phyloP scores from a whole-genome alignment of 2,888 invertebrate species.

The Anticlea derivata region DNA sequence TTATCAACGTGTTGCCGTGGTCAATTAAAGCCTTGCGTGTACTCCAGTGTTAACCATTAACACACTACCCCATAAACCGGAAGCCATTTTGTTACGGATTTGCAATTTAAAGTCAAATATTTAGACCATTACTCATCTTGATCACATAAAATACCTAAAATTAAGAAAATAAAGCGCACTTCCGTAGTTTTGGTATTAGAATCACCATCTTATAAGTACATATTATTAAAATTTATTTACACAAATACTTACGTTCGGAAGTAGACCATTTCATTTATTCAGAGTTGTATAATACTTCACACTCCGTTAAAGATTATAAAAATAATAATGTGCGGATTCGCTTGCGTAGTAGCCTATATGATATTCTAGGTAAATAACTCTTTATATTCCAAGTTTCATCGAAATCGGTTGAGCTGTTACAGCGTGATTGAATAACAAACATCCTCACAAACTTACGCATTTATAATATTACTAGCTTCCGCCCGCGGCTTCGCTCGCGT shows the following conservation, averaged over 20 bases:
- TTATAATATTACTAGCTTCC: too few species aligned
- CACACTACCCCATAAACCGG: constrained; percentile 2
- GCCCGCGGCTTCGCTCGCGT: too few species aligned
- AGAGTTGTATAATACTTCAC: constrained; percentile 27
- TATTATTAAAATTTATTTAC: constrained; percentile 16
- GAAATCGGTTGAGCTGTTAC: too few species aligned
- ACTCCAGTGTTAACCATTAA: too few species aligned
- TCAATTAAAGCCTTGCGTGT: too few species aligned
- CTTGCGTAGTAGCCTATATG: too few species aligned
- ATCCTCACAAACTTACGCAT: too few species aligned
- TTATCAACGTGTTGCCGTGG: too few species aligned
- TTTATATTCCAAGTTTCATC: too few species aligned
- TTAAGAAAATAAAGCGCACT: constrained; percentile 1
- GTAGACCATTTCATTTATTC: constrained; percentile 29
- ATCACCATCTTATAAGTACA: constrained; percentile 14
- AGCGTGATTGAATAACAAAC: too few species aligned
- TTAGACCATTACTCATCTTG: not conserved
- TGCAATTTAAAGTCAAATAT: not conserved
- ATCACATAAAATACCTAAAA: not conserved
- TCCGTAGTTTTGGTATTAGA: constrained; percentile 12
- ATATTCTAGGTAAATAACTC: too few species aligned
- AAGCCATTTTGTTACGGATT: not conserved
- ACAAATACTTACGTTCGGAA: constrained; percentile 24
- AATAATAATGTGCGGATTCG: too few species aligned
- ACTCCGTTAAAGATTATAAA: constrained; percentile 10